phyloP scores from a whole-genome alignment of 2,113 vertebrate genomes.

The Epinephelus moara region DNA sequence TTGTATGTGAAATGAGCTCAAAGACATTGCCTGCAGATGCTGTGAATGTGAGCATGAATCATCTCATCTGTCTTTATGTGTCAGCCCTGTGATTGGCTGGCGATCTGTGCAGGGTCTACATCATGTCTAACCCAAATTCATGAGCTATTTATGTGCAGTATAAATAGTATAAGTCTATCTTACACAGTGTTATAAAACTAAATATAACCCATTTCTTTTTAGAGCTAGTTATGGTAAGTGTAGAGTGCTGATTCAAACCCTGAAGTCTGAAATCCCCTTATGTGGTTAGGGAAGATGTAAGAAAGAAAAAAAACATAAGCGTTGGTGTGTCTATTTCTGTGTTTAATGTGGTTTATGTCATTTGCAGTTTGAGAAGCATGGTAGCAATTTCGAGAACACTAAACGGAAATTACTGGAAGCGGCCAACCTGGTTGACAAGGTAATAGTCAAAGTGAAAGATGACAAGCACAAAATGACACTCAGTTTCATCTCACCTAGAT shows the following conservation, averaged over 20 bases:
- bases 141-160: background rate
- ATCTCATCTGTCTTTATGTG: background rate
- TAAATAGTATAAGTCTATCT: background rate
- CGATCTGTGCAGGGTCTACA: too few species aligned
- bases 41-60: background rate
- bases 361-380: slow-evolving; percentile 92
- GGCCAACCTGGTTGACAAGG: slow-evolving; percentile 98
- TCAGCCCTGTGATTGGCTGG: background rate
- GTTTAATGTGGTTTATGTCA: slow-evolving; percentile 6
- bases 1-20: background rate
- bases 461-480: background rate
- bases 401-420: slow-evolving; percentile 90
- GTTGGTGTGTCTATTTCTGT: background rate
- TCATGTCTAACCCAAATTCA: background rate
- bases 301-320: too few species aligned
- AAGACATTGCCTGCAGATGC: too few species aligned
- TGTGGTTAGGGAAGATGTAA: background rate
- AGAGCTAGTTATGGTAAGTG: background rate
- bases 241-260: slow-evolving; percentile 12
- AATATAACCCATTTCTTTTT: background rate
- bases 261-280: slow-evolving; percentile 1
- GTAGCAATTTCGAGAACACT: slow-evolving; percentile 83
- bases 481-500: background rate
- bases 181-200: background rate
- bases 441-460: slow-evolving; percentile 56